A percentile compares a stretch with the other conserved stretches of the same genome.
Evolutionary conservation across 1,140 invertebrate genomes (phyloP).

Genomic region (Heliconius hewitsoni): DNA sequence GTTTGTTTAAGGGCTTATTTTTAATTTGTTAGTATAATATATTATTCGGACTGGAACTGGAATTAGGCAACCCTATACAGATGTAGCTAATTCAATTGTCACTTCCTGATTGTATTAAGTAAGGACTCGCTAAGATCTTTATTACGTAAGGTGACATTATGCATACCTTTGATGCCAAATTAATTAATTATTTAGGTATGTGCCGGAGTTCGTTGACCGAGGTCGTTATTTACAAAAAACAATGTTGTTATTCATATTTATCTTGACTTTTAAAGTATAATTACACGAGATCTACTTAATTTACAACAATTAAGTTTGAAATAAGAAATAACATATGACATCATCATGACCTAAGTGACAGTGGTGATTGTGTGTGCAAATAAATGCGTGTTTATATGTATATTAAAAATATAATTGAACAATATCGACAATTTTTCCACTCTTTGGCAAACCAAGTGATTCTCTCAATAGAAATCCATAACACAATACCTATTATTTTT

Average conservation of each 20-base stretch:
- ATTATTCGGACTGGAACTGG: neutral
- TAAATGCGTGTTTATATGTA: too few relatives aligned
- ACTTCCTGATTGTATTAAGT: slow-evolving; percentile 65
- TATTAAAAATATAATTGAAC: too few relatives aligned
- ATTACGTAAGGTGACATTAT: slow-evolving; percentile 31
- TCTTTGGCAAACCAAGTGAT: too few relatives aligned
- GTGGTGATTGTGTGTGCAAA: too few relatives aligned
- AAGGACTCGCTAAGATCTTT: slow-evolving; percentile 28
- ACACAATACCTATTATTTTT: too few relatives aligned
- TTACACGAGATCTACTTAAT: neutral
- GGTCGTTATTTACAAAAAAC: neutral
- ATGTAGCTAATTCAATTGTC: slow-evolving; percentile 64
- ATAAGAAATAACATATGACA: neutral
- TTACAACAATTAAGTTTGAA: neutral
- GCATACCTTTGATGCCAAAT: slow-evolving; percentile 12
- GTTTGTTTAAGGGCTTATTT: neutral
- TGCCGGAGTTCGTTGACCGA: slow-evolving; percentile 37
- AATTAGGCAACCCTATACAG: slow-evolving; percentile 40
- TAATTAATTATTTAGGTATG: slow-evolving; percentile 44
- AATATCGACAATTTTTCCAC: too few relatives aligned
- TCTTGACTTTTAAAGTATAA: slow-evolving; percentile 11
- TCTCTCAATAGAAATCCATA: too few relatives aligned
- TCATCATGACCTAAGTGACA: neutral
- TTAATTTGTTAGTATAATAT: neutral
- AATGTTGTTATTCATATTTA: slow-evolving; percentile 12